Evolutionary conservation across 1,140 invertebrate genomes (phyloP).

Genomic region (Psilanteris sp.): DNA sequence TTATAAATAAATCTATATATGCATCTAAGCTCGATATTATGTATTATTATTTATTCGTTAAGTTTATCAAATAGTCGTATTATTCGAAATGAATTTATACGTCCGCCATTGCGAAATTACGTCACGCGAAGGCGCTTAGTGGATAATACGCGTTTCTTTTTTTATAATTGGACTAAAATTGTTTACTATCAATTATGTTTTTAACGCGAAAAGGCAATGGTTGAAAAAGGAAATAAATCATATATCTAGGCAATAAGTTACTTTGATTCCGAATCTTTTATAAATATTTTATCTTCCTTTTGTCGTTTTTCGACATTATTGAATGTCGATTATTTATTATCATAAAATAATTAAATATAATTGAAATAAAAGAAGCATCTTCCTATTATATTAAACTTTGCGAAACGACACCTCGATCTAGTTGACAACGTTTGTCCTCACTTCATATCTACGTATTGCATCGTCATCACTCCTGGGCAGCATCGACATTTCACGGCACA

Average conservation of each 20-base stretch:
- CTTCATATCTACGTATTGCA: slow-evolving; percentile 60
- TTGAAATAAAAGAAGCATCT: slow-evolving; percentile 48
- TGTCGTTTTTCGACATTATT: slow-evolving; percentile 51
- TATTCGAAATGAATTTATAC: slow-evolving; percentile 31
- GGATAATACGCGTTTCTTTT: slow-evolving; percentile 5
- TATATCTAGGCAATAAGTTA: slow-evolving; percentile 28
- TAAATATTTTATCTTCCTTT: slow-evolving; percentile 39
- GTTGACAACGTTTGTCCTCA: slow-evolving; percentile 50
- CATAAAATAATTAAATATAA: slow-evolving; percentile 31
- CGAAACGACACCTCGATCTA: slow-evolving; percentile 45
- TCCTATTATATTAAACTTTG: slow-evolving; percentile 55
- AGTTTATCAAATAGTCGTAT: slow-evolving; percentile 43
- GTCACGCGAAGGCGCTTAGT: too few species aligned
- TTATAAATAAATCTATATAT: slow-evolving; percentile 55
- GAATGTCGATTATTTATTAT: slow-evolving; percentile 57
- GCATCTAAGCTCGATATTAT: slow-evolving; percentile 45
- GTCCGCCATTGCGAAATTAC: slow-evolving; percentile 5
- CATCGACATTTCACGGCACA: slow-evolving; percentile 55
- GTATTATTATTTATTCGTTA: slow-evolving; percentile 61
- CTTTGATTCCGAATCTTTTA: slow-evolving; percentile 4
- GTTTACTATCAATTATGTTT: too few species aligned
- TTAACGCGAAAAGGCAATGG: not conserved
- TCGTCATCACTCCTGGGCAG: slow-evolving; percentile 32
- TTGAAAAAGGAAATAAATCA: too few species aligned
- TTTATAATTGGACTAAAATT: too few species aligned